These are phyloP conservation scores for Arctia plantaginis DNA, from an alignment of 2,888 invertebrate species.

Conservation along the genomic window DNA sequence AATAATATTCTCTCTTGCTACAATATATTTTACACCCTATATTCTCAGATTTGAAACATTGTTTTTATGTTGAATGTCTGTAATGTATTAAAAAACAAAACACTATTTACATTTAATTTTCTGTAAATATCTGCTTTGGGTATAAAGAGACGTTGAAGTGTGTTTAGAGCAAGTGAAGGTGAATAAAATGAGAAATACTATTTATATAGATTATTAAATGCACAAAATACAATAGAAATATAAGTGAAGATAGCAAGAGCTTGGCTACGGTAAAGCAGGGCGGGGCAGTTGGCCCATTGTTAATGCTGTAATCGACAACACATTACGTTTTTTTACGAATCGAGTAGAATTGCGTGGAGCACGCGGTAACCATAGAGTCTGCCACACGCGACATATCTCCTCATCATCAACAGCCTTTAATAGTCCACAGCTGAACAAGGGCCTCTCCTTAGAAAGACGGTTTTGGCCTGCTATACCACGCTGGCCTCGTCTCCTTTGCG, in stretches of 20 bases:
- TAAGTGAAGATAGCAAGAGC: too few relatives aligned
- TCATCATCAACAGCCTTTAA: too few relatives aligned
- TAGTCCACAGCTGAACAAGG: too few relatives aligned
- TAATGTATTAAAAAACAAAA: neutral
- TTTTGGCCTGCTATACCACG: too few relatives aligned
- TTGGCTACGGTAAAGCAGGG: too few relatives aligned
- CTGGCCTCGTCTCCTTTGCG: too few relatives aligned
- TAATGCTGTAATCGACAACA: neutral
- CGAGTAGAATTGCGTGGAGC: too few relatives aligned
- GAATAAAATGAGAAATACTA: neutral
- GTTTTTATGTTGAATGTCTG: neutral
- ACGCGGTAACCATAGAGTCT: too few relatives aligned
- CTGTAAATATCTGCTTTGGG: neutral
- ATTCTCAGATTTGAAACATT: neutral
- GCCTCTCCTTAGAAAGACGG: too few relatives aligned
- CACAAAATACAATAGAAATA: neutral
- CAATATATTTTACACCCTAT: neutral
- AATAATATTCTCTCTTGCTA: too few relatives aligned
- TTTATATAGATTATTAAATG: neutral
- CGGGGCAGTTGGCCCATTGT: neutral
- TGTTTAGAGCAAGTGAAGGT: neutral
- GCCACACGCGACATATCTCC: too few relatives aligned
- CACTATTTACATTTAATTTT: neutral
- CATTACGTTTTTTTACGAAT: too few relatives aligned
- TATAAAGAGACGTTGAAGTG: neutral